Base-by-base conservation (phyloP, 2,888 invertebrate species). In the Mantis religiosa region DNA sequence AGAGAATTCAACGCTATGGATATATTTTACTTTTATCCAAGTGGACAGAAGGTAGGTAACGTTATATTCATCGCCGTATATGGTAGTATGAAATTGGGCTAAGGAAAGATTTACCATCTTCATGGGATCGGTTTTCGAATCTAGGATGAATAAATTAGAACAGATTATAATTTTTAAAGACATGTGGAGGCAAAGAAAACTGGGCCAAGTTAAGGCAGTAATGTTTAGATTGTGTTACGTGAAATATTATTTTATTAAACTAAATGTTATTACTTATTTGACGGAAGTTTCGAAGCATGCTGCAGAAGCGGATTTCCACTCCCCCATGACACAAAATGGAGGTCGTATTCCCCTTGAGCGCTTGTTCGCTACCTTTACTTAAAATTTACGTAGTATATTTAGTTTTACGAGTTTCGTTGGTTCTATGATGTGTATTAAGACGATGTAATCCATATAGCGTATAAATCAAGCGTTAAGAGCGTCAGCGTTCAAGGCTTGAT, bases 241-340 rank as follows among this genome's bases (percentile, higher is more conserved):
- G 82, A 81, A 84, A 82, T 89, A 87, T 87, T 89, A 84, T 83
- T 54, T 84, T 82, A 81, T 84, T 87, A 71, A 88, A 89, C 14
- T 47, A 84, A 71, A 85, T 87, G 89, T 88, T 88, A 87, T 89
- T 88, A 83, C 81, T 89, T 83, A 83, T 89, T 90, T 90, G 90
- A 90, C 90, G 90, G 89, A 89, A 90, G 90, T 89, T 90, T 89
- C 85, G 90, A 90, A 91, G 91, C 91, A 91, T 91, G 91, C 91
- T 91, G 90, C 90, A 89, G 89, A 85, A 90, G 90, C 90, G 90
- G 90, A 90, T 90, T 87, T 91, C 90, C 91, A 91, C 91, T 91
- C 91, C 91, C 91, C 91, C 91, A 90, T 90, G 90, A 90, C 91
- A 91, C 91, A 91, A 91, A 91, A 91, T 91, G 91, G 91, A 91